Evolutionary conservation across 2,113 vertebrate genomes (phyloP).

Genomic region (Rhagologus leucostigma): DNA sequence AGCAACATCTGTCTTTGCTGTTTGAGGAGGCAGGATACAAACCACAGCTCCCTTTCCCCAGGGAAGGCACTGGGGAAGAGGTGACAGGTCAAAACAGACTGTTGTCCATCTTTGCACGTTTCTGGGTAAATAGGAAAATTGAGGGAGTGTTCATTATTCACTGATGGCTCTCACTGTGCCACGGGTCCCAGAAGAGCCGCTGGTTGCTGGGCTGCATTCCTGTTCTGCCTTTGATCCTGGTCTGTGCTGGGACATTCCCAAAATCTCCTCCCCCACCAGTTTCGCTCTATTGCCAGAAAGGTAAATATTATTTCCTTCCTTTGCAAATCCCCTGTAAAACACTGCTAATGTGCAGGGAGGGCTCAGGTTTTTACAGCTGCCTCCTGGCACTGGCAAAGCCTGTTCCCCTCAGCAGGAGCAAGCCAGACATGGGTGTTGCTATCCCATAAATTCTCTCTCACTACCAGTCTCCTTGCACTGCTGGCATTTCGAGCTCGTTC

Average conservation of each 20-base stretch:
- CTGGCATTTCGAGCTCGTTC: background rate
- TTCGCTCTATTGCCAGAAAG: background rate
- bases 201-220: background rate
- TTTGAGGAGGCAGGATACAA: background rate
- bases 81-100: background rate
- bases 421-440: background rate
- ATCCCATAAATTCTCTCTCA: background rate
- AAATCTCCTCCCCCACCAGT: background rate
- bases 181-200: background rate
- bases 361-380: background rate
- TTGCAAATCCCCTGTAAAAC: background rate
- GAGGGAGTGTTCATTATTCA: background rate
- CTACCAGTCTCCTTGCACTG: background rate
- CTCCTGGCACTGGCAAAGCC: background rate
- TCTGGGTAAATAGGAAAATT: background rate
- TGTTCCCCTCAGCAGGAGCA: accelerated
- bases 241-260: background rate
- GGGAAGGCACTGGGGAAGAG: background rate
- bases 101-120: accelerated
- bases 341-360: background rate
- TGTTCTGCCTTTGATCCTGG: background rate
- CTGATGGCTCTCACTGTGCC: background rate
- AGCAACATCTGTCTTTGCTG: background rate
- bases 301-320: background rate
- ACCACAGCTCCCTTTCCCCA: background rate